phyloP scores from a whole-genome alignment of 37 sponge, comb jelly and placozoan genomes.

The Geodia barretti region DNA sequence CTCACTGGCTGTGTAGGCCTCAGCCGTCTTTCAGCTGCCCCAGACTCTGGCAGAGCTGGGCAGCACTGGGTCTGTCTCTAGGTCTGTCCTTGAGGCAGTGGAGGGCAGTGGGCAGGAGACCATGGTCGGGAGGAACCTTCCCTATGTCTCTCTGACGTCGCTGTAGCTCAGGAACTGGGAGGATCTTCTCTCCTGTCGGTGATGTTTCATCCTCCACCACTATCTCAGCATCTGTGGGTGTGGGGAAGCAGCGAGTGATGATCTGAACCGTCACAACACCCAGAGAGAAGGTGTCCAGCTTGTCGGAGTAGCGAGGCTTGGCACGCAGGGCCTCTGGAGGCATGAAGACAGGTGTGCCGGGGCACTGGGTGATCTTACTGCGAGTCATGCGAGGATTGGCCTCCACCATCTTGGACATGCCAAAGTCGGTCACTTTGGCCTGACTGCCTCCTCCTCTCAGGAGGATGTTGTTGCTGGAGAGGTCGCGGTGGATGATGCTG shows the following conservation, averaged over 20 bases:
- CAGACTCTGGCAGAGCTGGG: slow-evolving; percentile 18
- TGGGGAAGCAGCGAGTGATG: slow-evolving; percentile 43
- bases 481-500: slow-evolving; percentile 57
- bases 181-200: slow-evolving; percentile 34
- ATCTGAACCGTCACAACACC: slow-evolving; percentile 48
- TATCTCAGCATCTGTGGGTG: too few species aligned
- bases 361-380: slow-evolving; percentile 46
- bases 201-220: slow-evolving; percentile 30
- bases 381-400: slow-evolving; percentile 29
- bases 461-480: slow-evolving; percentile 58
- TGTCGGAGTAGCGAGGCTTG: slow-evolving; percentile 37
- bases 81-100: slow-evolving; percentile 50
- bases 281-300: slow-evolving; percentile 49
- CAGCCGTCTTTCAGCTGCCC: slow-evolving; percentile 19
- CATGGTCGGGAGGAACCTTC: slow-evolving; percentile 10
- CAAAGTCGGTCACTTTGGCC: slow-evolving; percentile 54
- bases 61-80: slow-evolving; percentile 18
- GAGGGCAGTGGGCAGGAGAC: slow-evolving; percentile 8
- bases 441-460: slow-evolving; percentile 13
- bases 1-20: too few species aligned
- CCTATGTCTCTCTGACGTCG: slow-evolving; percentile 33
- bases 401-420: slow-evolving; percentile 47
- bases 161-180: slow-evolving; percentile 40
- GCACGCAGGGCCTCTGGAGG: slow-evolving; percentile 46
- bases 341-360: slow-evolving; percentile 50